A percentile compares a stretch with the other conserved stretches of the same genome.
Evolutionary conservation across 2,113 vertebrate species (phyloP).

Genomic region (Thunnus maccoyii): DNA sequence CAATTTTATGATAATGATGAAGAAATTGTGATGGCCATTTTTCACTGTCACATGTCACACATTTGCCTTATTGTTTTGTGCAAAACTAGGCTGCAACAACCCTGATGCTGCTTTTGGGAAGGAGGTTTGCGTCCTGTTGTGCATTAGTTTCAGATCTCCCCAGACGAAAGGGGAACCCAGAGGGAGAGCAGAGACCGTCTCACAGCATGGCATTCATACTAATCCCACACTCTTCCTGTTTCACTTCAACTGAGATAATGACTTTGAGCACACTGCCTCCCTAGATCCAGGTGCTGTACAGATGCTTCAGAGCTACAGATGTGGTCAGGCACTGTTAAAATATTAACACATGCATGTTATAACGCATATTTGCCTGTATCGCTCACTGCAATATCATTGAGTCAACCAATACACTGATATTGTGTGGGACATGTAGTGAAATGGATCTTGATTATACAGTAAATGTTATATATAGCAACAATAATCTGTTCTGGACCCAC

Average conservation of each 20-base stretch:
- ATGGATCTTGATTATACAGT: neutral
- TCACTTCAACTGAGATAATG: slow-evolving; percentile 67
- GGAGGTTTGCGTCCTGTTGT: slow-evolving; percentile 25
- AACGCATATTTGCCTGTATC: neutral
- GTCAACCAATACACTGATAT: neutral
- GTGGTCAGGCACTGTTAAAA: slow-evolving; percentile 44
- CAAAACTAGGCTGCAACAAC: slow-evolving; percentile 11
- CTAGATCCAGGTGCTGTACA: slow-evolving; percentile 72
- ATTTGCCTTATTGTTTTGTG: slow-evolving; percentile 25
- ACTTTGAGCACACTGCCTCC: slow-evolving; percentile 57
- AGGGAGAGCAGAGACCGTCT: slow-evolving; percentile 73
- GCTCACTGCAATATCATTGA: neutral
- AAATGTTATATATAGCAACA: neutral
- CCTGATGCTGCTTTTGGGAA: slow-evolving; percentile 12
- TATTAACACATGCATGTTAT: neutral
- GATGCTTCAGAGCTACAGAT: slow-evolving; percentile 71
- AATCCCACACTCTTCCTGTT: slow-evolving; percentile 74
- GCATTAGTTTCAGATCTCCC: slow-evolving; percentile 61
- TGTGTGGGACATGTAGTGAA: neutral
- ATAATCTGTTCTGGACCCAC: neutral
- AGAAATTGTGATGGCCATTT: too few species aligned
- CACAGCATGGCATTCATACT: slow-evolving; percentile 55
- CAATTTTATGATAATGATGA: too few species aligned
- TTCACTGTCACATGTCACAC: neutral
- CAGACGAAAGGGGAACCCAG: slow-evolving; percentile 67